Evolutionary conservation across 2,113 vertebrate genomes (phyloP).

Genomic region (Sturnus vulgaris): DNA sequence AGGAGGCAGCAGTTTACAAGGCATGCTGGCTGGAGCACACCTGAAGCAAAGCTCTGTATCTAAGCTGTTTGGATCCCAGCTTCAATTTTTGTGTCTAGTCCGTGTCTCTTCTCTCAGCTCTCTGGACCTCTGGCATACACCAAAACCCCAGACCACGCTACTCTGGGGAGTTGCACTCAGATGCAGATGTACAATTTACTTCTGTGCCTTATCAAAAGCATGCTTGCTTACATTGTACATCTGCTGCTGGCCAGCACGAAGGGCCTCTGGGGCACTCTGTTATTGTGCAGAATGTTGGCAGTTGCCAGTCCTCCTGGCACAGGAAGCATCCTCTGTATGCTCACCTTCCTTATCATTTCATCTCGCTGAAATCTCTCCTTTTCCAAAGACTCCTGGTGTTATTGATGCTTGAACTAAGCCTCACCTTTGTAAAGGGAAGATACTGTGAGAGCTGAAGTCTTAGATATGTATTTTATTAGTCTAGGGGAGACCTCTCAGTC

Average conservation of each 20-base stretch:
- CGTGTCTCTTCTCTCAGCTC: neutral
- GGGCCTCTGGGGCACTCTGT: neutral
- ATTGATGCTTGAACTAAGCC: neutral
- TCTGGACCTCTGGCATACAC: neutral
- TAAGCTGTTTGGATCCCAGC: neutral
- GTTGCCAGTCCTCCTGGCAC: neutral
- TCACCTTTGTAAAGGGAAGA: neutral
- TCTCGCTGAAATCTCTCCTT: neutral
- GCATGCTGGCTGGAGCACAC: neutral
- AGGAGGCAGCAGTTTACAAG: neutral
- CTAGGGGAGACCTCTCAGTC: neutral
- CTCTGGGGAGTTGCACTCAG: neutral
- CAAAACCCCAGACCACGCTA: neutral
- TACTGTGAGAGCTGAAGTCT: neutral
- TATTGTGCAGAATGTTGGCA: neutral
- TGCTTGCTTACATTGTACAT: neutral
- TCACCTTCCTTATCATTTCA: neutral
- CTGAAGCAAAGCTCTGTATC: neutral
- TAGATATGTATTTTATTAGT: neutral
- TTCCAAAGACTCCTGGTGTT: neutral
- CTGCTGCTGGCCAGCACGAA: neutral
- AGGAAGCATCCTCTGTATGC: neutral
- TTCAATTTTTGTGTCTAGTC: neutral
- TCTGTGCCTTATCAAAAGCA: neutral
- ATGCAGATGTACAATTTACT: neutral